Conservation (phyloP, 2,888 invertebrate species). For the Drosophila nr. perissopoda region DNA sequence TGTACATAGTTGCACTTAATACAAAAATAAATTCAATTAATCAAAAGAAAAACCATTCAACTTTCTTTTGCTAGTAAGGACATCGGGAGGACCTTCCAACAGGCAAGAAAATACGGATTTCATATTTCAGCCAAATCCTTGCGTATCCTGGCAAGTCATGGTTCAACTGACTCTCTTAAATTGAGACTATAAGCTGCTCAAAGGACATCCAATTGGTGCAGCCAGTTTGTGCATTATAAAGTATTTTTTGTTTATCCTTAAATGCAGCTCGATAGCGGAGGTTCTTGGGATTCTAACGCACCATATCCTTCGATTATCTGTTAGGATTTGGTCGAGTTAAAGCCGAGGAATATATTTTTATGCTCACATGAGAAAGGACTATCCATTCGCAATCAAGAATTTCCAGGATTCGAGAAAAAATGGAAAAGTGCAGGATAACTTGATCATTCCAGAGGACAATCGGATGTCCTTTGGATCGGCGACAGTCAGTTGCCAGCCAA, state of each 20-base stretch:
- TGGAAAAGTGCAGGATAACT: not conserved
- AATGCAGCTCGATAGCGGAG: too few species aligned
- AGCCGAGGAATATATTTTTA: not conserved
- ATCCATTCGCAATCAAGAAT: not conserved
- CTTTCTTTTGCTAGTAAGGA: not conserved
- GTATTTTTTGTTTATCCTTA: too few species aligned
- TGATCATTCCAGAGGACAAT: not conserved
- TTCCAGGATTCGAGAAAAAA: not conserved
- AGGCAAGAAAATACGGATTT: not conserved
- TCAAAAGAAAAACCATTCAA: not conserved
- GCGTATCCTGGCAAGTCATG: not conserved
- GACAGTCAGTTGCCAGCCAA: not conserved
- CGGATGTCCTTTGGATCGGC: not conserved
- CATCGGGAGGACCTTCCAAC: not conserved
- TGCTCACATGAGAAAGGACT: not conserved
- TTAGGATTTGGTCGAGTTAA: not conserved
- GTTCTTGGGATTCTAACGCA: too few species aligned
- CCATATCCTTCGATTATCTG: not conserved
- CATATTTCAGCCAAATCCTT: too few species aligned
- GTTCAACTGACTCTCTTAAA: too few species aligned
- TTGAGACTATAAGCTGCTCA: not conserved
- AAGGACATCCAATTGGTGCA: not conserved
- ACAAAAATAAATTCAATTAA: not conserved
- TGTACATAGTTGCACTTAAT: constrained; percentile 36
- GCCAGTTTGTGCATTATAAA: not conserved